Evolutionary conservation across 2,113 vertebrate genomes (phyloP).

Genomic region (Bettongia penicillata): DNA sequence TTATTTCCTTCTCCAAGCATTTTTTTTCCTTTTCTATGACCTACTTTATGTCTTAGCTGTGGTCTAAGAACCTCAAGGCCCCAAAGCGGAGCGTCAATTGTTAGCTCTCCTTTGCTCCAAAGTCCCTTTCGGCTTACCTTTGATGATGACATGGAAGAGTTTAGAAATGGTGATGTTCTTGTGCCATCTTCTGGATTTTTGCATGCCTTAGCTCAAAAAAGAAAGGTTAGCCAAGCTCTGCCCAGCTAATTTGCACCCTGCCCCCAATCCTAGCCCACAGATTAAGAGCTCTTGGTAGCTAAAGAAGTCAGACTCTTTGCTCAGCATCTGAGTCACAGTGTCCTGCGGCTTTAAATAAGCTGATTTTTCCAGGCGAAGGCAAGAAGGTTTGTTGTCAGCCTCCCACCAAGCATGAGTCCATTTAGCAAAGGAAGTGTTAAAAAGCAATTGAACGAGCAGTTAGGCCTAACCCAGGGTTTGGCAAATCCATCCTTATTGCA

Average conservation of each 20-base stretch:
- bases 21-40: neutral
- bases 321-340: neutral
- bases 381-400: constrained; percentile 32
- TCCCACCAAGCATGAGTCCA: constrained; percentile 27
- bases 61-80: neutral
- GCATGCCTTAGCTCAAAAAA: neutral
- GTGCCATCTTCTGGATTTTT: neutral
- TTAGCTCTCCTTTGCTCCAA: neutral
- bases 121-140: neutral
- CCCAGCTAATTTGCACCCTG: neutral
- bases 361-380: neutral
- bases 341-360: constrained; percentile 1
- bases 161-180: neutral
- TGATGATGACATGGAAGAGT: neutral
- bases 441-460: constrained; percentile 62
- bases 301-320: neutral
- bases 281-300: constrained; percentile 16
- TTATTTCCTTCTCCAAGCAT: neutral
- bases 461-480: constrained; percentile 29
- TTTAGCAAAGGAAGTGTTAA: constrained; percentile 54
- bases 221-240: neutral
- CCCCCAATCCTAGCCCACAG: neutral
- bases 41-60: neutral
- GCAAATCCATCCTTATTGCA: constrained; percentile 39
- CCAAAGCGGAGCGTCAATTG: neutral